A percentile compares a stretch with the other conserved stretches of the same genome.
Evolutionary conservation across 2,888 invertebrate genomes (phyloP).

Genomic region (Epinotia bilunana): DNA sequence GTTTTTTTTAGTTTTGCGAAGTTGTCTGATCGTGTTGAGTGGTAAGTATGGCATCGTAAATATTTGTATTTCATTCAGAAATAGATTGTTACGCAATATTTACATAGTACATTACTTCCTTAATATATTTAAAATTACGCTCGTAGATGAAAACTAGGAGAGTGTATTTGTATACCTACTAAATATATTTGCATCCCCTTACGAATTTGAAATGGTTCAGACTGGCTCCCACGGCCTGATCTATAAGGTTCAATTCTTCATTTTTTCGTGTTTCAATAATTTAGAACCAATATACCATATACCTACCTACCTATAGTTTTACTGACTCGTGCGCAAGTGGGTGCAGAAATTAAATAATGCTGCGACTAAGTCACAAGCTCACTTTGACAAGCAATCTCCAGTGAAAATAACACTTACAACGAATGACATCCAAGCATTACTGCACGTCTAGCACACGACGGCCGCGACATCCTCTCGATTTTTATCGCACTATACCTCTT

Average conservation of each 20-base stretch:
- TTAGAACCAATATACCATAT: background rate
- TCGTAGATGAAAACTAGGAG: background rate
- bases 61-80: background rate
- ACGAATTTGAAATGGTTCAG: no score
- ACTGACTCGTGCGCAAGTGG: background rate
- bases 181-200: no score
- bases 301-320: no score
- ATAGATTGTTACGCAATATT: background rate
- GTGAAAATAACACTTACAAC: constrained; percentile 11
- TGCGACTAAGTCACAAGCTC: background rate
- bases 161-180: background rate
- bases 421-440: constrained; percentile 19
- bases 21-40: constrained; percentile 14
- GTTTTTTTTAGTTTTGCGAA: constrained; percentile 32
- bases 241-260: no score
- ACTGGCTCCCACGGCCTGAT: no score
- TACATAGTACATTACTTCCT: no score
- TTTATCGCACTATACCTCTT: no score
- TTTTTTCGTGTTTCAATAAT: no score
- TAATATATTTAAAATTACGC: background rate
- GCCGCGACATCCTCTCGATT: no score
- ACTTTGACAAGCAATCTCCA: constrained; percentile 2
- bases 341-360: background rate
- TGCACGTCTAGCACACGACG: no score
- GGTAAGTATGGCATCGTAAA: background rate